These are phyloP conservation scores for Eurystomus glaucurus DNA, from an alignment of 2,797 vertebrate genomes.

Conservation along the genomic window DNA sequence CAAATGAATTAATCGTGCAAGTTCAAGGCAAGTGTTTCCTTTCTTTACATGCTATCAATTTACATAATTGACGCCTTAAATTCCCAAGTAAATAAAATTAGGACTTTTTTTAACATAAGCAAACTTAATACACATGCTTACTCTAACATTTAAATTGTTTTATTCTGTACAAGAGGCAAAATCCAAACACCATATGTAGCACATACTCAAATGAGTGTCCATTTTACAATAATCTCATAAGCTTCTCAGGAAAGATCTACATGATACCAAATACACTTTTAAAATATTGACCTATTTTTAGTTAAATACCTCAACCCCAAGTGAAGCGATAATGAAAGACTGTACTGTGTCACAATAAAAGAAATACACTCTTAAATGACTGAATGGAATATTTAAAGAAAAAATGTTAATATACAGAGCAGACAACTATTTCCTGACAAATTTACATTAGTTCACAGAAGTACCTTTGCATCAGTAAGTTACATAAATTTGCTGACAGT, in stretches of 20 bases:
- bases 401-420: background rate
- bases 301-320: slow-evolving; percentile 12
- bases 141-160: background rate
- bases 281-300: slow-evolving; percentile 49
- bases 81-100: background rate
- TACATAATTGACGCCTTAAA: background rate
- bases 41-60: background rate
- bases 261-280: slow-evolving; percentile 10
- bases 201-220: slow-evolving; percentile 7
- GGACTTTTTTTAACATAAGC: background rate
- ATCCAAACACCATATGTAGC: background rate
- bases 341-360: background rate
- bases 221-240: slow-evolving; percentile 63
- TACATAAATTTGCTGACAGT: background rate
- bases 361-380: background rate
- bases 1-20: background rate
- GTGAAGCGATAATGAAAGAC: background rate
- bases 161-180: background rate
- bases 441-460: background rate
- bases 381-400: background rate
- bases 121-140: background rate
- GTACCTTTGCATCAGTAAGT: background rate
- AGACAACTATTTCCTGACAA: background rate
- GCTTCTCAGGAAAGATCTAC: slow-evolving; percentile 40
- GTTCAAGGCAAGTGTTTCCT: background rate